These are phyloP conservation scores for Sigmodon hispidus DNA, from an alignment of 2,113 vertebrate genomes.

Conservation along the genomic window DNA sequence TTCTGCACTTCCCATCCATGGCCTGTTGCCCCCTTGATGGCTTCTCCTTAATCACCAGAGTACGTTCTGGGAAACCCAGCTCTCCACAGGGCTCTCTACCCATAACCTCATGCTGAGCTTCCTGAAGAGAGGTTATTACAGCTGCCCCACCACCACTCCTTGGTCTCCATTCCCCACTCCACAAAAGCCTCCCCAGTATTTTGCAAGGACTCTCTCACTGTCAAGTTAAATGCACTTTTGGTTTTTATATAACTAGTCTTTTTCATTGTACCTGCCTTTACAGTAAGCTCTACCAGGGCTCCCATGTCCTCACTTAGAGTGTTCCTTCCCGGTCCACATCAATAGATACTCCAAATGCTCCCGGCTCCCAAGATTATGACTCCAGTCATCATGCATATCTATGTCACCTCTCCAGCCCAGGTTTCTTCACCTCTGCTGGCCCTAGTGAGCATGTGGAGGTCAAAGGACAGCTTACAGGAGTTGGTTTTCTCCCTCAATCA, in stretches of 20 bases:
- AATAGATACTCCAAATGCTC: background rate
- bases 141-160: accelerated
- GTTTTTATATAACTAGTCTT: background rate
- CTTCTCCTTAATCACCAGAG: background rate
- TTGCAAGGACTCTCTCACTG: background rate
- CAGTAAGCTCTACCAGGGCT: accelerated
- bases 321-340: background rate
- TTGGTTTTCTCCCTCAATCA: background rate
- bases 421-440: background rate
- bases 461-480: background rate
- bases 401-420: background rate
- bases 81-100: background rate
- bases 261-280: background rate
- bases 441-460: background rate
- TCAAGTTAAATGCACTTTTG: background rate
- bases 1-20: background rate
- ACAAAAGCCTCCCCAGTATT: background rate
- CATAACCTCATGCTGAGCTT: accelerated
- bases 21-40: background rate
- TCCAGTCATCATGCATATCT: background rate
- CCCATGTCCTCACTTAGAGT: background rate
- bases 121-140: background rate
- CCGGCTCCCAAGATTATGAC: background rate
- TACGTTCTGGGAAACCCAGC: background rate
- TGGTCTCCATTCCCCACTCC: background rate